Conservation (phyloP, 2,888 invertebrate species). For the Mesorhabditis sp. region DNA sequence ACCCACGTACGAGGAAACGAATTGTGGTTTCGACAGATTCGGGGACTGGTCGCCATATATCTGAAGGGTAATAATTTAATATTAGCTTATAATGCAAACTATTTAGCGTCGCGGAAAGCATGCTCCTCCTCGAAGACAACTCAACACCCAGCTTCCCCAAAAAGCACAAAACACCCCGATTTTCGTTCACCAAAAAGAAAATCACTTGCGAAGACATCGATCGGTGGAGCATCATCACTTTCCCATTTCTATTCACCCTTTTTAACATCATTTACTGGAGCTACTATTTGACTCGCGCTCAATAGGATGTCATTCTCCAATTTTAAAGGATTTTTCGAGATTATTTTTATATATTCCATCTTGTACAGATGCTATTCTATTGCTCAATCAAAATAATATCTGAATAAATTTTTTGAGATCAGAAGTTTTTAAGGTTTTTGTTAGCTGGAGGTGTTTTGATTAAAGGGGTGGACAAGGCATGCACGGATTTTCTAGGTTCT, state of each 20-base stretch:
- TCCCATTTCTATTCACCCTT: constrained; percentile 44
- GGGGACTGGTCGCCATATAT: background rate
- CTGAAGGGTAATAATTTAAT: too few species aligned
- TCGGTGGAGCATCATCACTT: constrained; percentile 38
- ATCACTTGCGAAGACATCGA: constrained; percentile 47
- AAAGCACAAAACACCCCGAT: constrained; percentile 24
- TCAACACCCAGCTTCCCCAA: constrained; percentile 27
- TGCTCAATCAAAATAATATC: too few species aligned
- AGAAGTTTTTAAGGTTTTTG: too few species aligned
- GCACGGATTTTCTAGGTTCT: too few species aligned
- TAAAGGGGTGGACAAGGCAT: too few species aligned
- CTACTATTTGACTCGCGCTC: constrained; percentile 45
- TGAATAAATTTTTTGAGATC: too few species aligned
- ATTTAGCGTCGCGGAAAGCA: constrained; percentile 24
- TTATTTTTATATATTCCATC: too few species aligned
- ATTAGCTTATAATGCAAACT: too few species aligned
- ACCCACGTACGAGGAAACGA: background rate
- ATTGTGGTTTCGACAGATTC: background rate
- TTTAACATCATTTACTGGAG: constrained; percentile 57
- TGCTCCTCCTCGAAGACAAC: constrained; percentile 32
- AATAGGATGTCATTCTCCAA: background rate
- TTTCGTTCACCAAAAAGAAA: constrained; percentile 16
- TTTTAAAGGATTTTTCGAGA: background rate
- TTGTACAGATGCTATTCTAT: too few species aligned
- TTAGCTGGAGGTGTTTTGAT: too few species aligned